Conservation (phyloP, 2,797 vertebrate species). For the Decapterus maruadsi region DNA sequence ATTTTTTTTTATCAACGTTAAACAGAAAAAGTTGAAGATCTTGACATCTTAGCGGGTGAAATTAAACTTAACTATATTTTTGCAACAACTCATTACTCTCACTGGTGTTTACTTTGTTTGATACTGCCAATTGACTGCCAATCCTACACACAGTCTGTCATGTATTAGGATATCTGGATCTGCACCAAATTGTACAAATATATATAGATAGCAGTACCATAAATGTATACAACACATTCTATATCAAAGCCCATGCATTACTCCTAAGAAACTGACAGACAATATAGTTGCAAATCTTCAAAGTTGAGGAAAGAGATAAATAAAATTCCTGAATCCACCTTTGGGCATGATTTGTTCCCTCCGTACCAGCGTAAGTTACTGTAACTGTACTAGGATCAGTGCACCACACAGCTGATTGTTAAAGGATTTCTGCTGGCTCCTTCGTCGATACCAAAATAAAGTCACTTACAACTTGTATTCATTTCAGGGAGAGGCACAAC, state of each 20-base stretch:
- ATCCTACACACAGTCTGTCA: background rate
- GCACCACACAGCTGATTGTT: conserved; percentile 19
- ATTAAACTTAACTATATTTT: background rate
- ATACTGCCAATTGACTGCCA: background rate
- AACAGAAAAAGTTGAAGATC: background rate
- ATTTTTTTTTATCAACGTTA: background rate
- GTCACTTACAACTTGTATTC: conserved; percentile 26
- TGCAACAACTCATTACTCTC: background rate
- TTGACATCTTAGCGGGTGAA: background rate
- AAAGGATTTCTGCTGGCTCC: conserved; percentile 34
- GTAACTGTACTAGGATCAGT: conserved; percentile 27
- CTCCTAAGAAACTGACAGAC: background rate
- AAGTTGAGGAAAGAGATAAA: too few relatives aligned
- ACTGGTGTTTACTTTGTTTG: background rate
- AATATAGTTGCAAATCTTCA: too few relatives aligned
- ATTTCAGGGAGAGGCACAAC: conserved; percentile 35
- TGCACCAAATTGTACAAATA: background rate
- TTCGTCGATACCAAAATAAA: conserved; percentile 36
- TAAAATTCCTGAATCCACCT: too few relatives aligned
- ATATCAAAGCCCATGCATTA: background rate
- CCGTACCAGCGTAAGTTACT: background rate
- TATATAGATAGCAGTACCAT: background rate
- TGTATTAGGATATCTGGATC: background rate
- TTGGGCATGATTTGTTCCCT: background rate
- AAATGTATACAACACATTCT: background rate